These are phyloP conservation scores for Ptychadena robeensis DNA, from an alignment of 2,797 vertebrate genomes.

Conservation along the genomic window DNA sequence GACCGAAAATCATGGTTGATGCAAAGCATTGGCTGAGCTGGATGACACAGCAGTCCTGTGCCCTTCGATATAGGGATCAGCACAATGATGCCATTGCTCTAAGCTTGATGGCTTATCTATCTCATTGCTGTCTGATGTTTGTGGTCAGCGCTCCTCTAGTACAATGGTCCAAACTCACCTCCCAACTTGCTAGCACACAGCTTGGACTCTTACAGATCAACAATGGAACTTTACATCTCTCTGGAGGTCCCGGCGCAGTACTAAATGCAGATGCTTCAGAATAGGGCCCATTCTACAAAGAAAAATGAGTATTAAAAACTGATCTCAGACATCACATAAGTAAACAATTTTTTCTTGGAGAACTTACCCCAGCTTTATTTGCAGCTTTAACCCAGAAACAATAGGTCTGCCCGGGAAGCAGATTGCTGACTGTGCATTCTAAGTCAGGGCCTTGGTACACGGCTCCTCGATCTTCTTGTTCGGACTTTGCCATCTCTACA, in stretches of 20 bases:
- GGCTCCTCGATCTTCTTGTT: conserved; percentile 64
- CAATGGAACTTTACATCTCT: conserved; percentile 73
- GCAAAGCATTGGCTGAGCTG: too few relatives aligned
- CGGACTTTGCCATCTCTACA: conserved; percentile 70
- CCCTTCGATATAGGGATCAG: too few relatives aligned
- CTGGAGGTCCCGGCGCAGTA: conserved; percentile 75
- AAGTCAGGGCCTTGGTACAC: conserved; percentile 70
- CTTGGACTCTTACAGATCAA: conserved; percentile 75
- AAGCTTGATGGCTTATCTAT: too few relatives aligned
- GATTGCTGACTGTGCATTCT: conserved; percentile 67
- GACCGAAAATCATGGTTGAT: too few relatives aligned
- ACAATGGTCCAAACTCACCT: conserved; percentile 68
- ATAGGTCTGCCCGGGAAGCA: conserved; percentile 73
- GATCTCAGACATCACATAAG: neutral
- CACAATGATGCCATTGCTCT: too few relatives aligned
- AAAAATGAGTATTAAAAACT: conserved; percentile 17
- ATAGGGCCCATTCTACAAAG: conserved; percentile 73
- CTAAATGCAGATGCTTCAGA: conserved; percentile 73
- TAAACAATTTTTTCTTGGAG: neutral
- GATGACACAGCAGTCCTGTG: too few relatives aligned
- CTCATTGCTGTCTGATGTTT: too few relatives aligned
- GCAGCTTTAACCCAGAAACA: conserved; percentile 77
- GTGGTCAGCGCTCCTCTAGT: too few relatives aligned
- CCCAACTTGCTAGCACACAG: conserved; percentile 75
- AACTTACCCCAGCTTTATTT: conserved; percentile 74